Evolutionary conservation across 1,140 invertebrate genomes (phyloP), one percentile per base, ranked within the genome.

Genomic region (Papilio aristodemus): DNA sequence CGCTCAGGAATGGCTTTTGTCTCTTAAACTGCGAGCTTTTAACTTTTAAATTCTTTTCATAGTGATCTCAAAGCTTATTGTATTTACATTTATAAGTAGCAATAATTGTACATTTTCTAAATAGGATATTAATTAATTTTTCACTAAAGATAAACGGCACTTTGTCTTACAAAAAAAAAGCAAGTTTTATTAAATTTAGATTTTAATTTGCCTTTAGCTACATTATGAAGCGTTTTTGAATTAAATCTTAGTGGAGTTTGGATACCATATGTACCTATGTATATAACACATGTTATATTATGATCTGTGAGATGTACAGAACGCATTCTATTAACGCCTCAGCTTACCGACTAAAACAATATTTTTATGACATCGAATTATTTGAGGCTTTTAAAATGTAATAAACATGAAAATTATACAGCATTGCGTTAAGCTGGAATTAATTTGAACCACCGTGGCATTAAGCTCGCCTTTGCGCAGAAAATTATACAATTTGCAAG

Each of bases 41-140:
- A 54, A 54, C 46, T 54, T 54, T 46, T 54, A 54, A 54, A 54
- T 54, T 54, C 46, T 54, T 54, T 22, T 54, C 19, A 54, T 54
- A 54, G 46, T 25, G 9, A 54, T 54, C 46, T 54, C 46, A 54
- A 54, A 54, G 46, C 46, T 54, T 54, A 54, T 25, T 54, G 46
- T 22, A 17, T 54, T 54, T 25, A 54, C 19, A 54, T 54, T 54
- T 54, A 54, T 54, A 22, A 25, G 17, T 25, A 10, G 17, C n/a
- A n/a, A n/a, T n/a, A n/a, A n/a, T n/a, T n/a, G n/a, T n/a, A 22
- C 22, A 25, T 54, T 54, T 54, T 54, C 46, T 54, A 22, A 4
- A 54, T 22, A 54, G 46, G 22, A 54, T 54, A 17, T 54, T n/a
- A n/a, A n/a, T 54, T 54, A 54, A 54, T 54, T 54, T 54, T 17